Percentiles rank a stretch among this genome's conserved stretches.
These are phyloP conservation scores for Celastrina argiolus DNA, from an alignment of 2,888 invertebrate genomes.

Conservation along the genomic window DNA sequence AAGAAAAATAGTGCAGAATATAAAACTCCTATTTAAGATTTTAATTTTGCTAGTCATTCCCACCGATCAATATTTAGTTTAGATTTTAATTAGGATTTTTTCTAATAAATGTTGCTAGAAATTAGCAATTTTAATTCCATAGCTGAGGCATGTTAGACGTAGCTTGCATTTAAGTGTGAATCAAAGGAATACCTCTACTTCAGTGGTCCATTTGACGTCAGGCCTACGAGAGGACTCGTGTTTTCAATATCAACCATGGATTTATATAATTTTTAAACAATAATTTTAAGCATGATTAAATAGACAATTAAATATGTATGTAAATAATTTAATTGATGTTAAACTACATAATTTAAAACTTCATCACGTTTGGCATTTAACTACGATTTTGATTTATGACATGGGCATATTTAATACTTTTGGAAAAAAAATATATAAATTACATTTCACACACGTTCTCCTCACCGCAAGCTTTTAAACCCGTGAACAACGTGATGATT, in stretches of 20 bases:
- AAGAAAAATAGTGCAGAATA: neutral
- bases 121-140: constrained; percentile 28
- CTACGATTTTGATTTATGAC: neutral
- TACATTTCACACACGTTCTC: neutral
- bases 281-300: constrained; percentile 6
- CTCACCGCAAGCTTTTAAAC: neutral
- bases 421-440: no score
- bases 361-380: neutral
- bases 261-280: constrained; percentile 22
- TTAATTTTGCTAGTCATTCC: constrained; percentile 10
- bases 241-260: constrained; percentile 58
- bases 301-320: neutral
- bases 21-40: constrained; percentile 20
- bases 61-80: constrained; percentile 16
- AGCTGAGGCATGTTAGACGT: constrained; percentile 33
- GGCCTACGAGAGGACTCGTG: constrained; percentile 64
- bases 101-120: constrained; percentile 29
- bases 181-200: constrained; percentile 70
- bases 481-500: neutral
- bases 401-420: neutral
- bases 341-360: neutral
- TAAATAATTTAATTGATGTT: neutral
- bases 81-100: constrained; percentile 21
- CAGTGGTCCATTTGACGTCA: constrained; percentile 71
- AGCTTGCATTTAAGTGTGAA: constrained; percentile 46